Conservation (phyloP, 2,888 invertebrate genomes). For the Nycteola revayana region DNA sequence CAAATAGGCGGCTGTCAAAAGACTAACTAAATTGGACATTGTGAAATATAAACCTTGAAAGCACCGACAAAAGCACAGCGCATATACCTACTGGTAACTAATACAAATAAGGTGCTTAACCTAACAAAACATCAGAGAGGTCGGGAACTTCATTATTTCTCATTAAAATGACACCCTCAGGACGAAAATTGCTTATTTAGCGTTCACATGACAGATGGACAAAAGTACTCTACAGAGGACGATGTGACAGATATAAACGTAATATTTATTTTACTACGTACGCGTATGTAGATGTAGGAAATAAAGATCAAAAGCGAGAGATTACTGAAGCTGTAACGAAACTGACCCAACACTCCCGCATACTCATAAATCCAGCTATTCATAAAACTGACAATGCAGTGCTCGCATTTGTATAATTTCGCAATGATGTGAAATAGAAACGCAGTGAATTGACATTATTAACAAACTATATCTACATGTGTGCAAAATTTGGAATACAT, state of each 20-base stretch:
- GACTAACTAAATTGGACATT: constrained; percentile 25
- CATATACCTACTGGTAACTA: constrained; percentile 48
- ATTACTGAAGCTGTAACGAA: constrained; percentile 29
- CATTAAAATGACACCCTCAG: constrained; percentile 71
- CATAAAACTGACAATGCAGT: constrained; percentile 39
- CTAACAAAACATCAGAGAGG: constrained; percentile 68
- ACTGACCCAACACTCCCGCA: constrained; percentile 30
- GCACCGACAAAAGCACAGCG: constrained; percentile 52
- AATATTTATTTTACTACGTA: constrained; percentile 43
- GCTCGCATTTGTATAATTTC: constrained; percentile 30
- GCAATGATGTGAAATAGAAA: constrained; percentile 23
- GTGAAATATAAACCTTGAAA: constrained; percentile 33
- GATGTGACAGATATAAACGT: constrained; percentile 44
- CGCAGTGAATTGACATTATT: constrained; percentile 13
- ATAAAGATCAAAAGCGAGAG: constrained; percentile 39
- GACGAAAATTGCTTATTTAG: constrained; percentile 74
- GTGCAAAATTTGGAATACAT: background rate
- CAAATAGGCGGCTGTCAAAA: constrained; percentile 24
- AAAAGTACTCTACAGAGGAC: constrained; percentile 53
- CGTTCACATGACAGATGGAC: constrained; percentile 68
- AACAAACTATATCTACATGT: constrained; percentile 5
- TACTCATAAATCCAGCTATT: constrained; percentile 31
- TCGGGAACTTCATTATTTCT: constrained; percentile 73
- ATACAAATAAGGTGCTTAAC: constrained; percentile 75
- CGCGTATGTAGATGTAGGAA: constrained; percentile 34